Evolutionary conservation across 2,888 invertebrate genomes (phyloP).

Genomic region (Coelogynopora nodosa): DNA sequence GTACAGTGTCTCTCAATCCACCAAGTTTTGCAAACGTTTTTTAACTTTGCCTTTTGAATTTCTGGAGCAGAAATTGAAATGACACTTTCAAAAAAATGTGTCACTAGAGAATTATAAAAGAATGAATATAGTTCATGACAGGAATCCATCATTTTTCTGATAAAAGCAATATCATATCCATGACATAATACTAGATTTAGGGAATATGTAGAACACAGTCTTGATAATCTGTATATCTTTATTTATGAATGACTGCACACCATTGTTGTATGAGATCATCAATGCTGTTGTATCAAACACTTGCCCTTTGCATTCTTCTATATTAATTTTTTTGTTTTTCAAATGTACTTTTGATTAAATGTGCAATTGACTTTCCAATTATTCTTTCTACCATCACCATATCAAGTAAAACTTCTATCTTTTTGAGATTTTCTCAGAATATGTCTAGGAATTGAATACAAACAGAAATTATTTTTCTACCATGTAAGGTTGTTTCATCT

Average conservation of each 20-base stretch:
- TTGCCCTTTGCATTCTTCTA: background rate
- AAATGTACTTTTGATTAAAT: background rate
- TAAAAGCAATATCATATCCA: conserved; percentile 45
- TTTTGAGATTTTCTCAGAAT: background rate
- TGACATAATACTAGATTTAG: conserved; percentile 47
- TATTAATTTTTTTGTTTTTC: background rate
- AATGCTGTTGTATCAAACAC: background rate
- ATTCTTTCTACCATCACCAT: background rate
- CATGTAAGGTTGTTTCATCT: background rate
- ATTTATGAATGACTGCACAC: background rate
- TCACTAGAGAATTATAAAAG: conserved; percentile 43
- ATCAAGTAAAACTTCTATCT: background rate
- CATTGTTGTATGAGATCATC: background rate
- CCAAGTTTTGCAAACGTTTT: conserved; percentile 42
- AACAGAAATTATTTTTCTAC: too few relatives aligned
- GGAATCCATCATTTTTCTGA: conserved; percentile 47
- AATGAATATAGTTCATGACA: conserved; percentile 34
- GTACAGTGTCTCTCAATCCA: conserved; percentile 40
- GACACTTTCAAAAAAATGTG: conserved; percentile 42
- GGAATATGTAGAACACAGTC: conserved; percentile 6
- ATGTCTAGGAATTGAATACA: background rate
- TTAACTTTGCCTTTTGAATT: conserved; percentile 25
- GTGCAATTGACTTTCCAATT: background rate
- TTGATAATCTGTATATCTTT: background rate
- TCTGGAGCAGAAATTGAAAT: background rate